These are phyloP conservation scores for Drosophila nigritarsus DNA, from an alignment of 2,888 invertebrate genomes.

Conservation along the genomic window DNA sequence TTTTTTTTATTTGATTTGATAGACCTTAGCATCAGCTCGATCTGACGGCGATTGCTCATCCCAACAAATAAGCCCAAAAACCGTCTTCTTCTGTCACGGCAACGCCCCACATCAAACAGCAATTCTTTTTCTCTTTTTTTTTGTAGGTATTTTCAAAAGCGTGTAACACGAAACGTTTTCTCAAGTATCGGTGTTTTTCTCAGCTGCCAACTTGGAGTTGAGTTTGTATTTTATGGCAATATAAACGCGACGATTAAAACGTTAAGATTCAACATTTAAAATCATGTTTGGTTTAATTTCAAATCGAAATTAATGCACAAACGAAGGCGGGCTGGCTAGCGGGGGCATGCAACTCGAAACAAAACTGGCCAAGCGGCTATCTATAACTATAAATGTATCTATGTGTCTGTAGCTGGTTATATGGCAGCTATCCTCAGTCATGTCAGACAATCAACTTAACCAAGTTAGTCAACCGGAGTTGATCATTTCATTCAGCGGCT, in stretches of 20 bases:
- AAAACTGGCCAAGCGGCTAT: slow-evolving; percentile 52
- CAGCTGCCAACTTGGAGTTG: slow-evolving; percentile 46
- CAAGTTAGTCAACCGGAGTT: slow-evolving; percentile 78
- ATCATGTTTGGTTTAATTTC: slow-evolving; percentile 80
- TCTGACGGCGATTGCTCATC: slow-evolving; percentile 31
- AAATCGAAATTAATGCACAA: slow-evolving; percentile 66
- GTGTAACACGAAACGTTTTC: slow-evolving; percentile 68
- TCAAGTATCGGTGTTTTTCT: slow-evolving; percentile 21
- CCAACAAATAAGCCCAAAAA: not conserved
- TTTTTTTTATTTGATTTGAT: slow-evolving; percentile 13
- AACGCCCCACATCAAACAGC: slow-evolving; percentile 28
- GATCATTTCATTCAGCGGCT: slow-evolving; percentile 79
- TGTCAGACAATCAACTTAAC: slow-evolving; percentile 80
- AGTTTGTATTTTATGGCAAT: slow-evolving; percentile 73
- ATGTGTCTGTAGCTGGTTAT: slow-evolving; percentile 40
- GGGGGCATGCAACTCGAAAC: slow-evolving; percentile 28
- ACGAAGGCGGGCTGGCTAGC: not conserved
- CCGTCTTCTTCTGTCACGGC: slow-evolving; percentile 30
- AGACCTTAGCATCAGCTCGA: not conserved
- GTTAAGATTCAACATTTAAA: slow-evolving; percentile 80
- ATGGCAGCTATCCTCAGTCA: slow-evolving; percentile 69
- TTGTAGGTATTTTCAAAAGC: slow-evolving; percentile 33
- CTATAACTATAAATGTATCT: slow-evolving; percentile 41
- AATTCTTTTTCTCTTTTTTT: slow-evolving; percentile 4
- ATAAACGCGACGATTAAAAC: slow-evolving; percentile 81